A percentile compares a stretch with the other conserved stretches of the same genome.
These are phyloP conservation scores for Phoeniculus purpureus DNA, from an alignment of 2,797 vertebrate genomes.

Conservation along the genomic window DNA sequence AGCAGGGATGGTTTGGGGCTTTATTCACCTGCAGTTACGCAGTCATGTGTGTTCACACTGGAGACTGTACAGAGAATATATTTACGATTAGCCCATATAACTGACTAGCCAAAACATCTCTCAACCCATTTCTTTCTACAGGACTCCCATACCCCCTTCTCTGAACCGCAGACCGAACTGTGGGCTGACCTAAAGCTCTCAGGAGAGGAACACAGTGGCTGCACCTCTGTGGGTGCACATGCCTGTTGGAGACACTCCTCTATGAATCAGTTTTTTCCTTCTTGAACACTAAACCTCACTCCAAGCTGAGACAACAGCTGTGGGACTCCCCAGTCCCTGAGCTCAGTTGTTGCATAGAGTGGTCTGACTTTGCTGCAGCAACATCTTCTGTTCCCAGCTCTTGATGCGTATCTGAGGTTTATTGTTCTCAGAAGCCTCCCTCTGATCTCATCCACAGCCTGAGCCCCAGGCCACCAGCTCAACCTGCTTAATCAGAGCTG, in stretches of 20 bases:
- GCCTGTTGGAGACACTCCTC: not conserved
- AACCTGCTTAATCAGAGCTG: not conserved
- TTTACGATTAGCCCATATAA: not conserved
- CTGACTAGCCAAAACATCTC: not conserved
- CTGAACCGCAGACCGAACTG: not conserved
- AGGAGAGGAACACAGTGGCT: not conserved
- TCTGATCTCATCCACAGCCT: not conserved
- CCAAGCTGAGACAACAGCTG: not conserved
- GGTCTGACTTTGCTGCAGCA: not conserved
- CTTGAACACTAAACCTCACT: not conserved
- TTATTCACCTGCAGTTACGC: not conserved
- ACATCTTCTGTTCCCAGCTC: not conserved
- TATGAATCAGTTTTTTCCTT: not conserved
- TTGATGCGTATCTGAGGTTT: not conserved
- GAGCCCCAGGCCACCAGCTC: conserved; percentile 21
- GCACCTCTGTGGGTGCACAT: not conserved
- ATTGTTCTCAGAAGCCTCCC: not conserved
- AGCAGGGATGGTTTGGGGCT: not conserved
- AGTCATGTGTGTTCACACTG: not conserved
- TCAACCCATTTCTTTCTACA: not conserved
- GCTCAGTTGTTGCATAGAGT: not conserved
- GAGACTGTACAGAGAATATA: not conserved
- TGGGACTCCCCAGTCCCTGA: not conserved
- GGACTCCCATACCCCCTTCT: not conserved
- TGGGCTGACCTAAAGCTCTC: not conserved